Evolutionary conservation across 2,888 invertebrate species (phyloP), one percentile per base, ranked within the genome.

Genomic region (Lepeophtheirus nordmannii): DNA sequence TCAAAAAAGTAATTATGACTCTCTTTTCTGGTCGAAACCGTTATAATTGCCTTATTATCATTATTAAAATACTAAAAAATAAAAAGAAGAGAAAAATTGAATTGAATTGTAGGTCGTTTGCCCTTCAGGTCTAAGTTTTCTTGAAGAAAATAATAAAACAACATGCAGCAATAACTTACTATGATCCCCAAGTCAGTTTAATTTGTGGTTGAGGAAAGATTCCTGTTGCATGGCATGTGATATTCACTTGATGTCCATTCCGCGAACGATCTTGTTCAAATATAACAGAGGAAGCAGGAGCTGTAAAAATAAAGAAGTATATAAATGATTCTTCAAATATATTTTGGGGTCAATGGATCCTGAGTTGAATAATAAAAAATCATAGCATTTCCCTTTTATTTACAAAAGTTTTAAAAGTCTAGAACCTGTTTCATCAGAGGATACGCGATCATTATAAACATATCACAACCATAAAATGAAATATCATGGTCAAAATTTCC

Each of bases 121-220:
- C 14, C 17, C 23, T 14, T 37, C 30, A 60, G 10, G 14, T 37
- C 23, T 37, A 8, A 23, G 14, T 41, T n/a, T n/a, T n/a, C n/a
- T n/a, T n/a, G n/a, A n/a, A n/a, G n/a, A n/a, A n/a, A n/a, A n/a
- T n/a, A n/a, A n/a, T n/a, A n/a, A n/a, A n/a, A n/a, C n/a, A n/a
- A n/a, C n/a, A n/a, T n/a, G n/a, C n/a, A 30, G 30, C 30, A 30
- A 30, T 30, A 30, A 30, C 62, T 62, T 62, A 62, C 62, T 62
- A 62, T 20, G 38, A 39, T 20, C 62, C 62, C 62, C 62, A 62
- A 20, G 62, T 62, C 17, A 62, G 40, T 17, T 40, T 62, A 39
- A 62, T 62, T 62, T 62, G 62, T 20, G 62, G 62, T 41, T 39
- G 62, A 62, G 62, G 62, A 20, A 38, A 60, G 41, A 62, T 62